A percentile compares a stretch with the other conserved stretches of the same genome.
phyloP scores from a whole-genome alignment of 2,113 vertebrate species.

The Gymnorhina tibicen region DNA sequence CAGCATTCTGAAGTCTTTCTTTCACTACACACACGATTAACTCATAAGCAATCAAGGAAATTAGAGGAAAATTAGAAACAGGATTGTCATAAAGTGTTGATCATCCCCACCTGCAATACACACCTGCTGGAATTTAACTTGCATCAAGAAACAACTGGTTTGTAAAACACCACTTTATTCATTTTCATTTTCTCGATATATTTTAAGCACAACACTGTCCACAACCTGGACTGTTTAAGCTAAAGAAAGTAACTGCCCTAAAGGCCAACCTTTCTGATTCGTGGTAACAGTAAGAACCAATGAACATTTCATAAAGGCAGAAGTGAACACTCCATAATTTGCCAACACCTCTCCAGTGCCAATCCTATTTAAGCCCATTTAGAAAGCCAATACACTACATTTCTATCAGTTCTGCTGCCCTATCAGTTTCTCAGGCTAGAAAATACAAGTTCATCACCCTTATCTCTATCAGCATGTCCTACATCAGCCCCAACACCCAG shows the following conservation, averaged over 20 bases:
- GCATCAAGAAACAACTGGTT: not conserved
- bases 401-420: not conserved
- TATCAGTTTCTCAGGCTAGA: not conserved
- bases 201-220: not conserved
- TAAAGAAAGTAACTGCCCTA: not conserved
- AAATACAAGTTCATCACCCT: not conserved
- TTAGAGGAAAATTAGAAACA: conserved; percentile 68
- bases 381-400: not conserved
- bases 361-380: not conserved
- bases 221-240: not conserved
- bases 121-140: conserved; percentile 60
- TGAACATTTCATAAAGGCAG: not conserved
- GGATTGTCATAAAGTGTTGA: conserved; percentile 48
- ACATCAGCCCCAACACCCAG: not conserved
- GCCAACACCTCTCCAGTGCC: not conserved
- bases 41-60: conserved; percentile 70
- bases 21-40: conserved; percentile 62
- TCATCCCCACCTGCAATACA: conserved; percentile 60
- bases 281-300: not conserved
- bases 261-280: not conserved
- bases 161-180: not conserved
- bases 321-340: rapidly evolving
- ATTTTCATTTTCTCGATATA: rapidly evolving
- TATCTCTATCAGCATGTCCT: not conserved
- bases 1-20: conserved; percentile 55